Evolutionary conservation across 2,113 vertebrate species (phyloP), one percentile per base, ranked within the genome.

Genomic region (Nipponia nippon): DNA sequence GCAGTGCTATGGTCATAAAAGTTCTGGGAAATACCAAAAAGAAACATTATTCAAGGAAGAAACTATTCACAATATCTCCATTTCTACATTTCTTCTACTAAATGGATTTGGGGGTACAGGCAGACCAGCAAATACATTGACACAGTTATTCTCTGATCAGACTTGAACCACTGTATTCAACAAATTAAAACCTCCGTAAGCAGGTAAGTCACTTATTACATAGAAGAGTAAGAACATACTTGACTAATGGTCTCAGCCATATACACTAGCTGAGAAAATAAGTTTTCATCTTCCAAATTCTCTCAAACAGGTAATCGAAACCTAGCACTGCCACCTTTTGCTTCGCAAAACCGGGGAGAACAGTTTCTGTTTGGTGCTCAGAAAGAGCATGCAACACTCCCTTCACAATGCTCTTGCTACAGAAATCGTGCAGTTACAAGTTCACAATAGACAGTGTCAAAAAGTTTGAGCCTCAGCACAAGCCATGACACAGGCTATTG

Each of bases 131-230:
- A 91, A 66, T 29, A 77, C 26, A 61, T 29, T 61, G 42, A 62
- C 3, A 4, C 25, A 36, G 25, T 34, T 5, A 49, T 34, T 59
- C 55, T 89, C 73, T 63, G 42, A 71, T 22, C 42, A 63, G 59
- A 49, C 27, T 47, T 73, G 46, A 93, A 52, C 11, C 27, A 66
- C 30, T 52, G 7, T 23, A 56, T 56, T 65, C 50, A 72, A 26
- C 0, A 0, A 93, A 86, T 38, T 25, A 76, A 25, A 49, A 58
- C 20, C 27, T 15, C 32, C 1, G 2, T 20, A 32, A 87, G 46
- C 36, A 75, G 36, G 3, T 61, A 53, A 75, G 25, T 30, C 49
- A 77, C 29, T 72, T 47, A 55, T 15, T 42, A 72, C 23, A 65
- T 0, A 44, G 25, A 75, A 71, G 10, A 79, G 16, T 6, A 75